Base-by-base conservation (phyloP, 1,140 invertebrate species). In the Drosophila grimshawi region DNA sequence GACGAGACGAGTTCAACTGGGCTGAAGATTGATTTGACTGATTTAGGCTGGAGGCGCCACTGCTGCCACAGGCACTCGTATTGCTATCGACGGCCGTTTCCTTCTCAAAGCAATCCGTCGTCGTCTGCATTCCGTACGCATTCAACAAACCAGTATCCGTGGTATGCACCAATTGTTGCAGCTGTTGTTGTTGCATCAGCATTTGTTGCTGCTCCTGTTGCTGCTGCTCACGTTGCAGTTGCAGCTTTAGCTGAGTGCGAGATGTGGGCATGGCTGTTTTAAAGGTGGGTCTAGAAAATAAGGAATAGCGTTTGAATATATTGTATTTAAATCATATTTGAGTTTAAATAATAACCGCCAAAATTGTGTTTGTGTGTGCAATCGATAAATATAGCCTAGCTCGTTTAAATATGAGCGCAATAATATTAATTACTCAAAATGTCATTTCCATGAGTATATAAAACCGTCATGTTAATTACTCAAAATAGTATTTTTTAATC, bases 201-300 rank as follows among this genome's bases (percentile, higher is more conserved):
- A 95, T 93, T 46, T 88, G 85, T n/a, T 86, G 82, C 37, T 91
- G 81, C 92, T 97, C 95, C 72, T 96, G 94, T 67, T 96, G 95
- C 89, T 97, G 93, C 82, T 96, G 95, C 89, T 97, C 95, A 68
- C 96, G 94, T 95, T 97, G 97, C 92, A 98, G 93, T 93, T 97
- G 96, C 68, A 96, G 95, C 90, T 97, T 97, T 52, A 97, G 94
- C 86, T 97, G 96, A 0, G 97, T 97, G 11, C 97, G 94, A 8
- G 96, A 97, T 2, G 96, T 95, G 76, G 96, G 95, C 63, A 95
- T 96, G 78, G 94, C 94, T 60, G 95, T 97, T 94, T 96, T 97
- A 86, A 97, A 96, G 51, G 95, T 96, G 70, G 96, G 96, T 73
- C 96, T 97, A 46, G 63, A 29, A 45, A 0, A 29, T 32, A 32